Conservation (phyloP, 2,797 vertebrate genomes). For the Crocodylus rhombifer region DNA sequence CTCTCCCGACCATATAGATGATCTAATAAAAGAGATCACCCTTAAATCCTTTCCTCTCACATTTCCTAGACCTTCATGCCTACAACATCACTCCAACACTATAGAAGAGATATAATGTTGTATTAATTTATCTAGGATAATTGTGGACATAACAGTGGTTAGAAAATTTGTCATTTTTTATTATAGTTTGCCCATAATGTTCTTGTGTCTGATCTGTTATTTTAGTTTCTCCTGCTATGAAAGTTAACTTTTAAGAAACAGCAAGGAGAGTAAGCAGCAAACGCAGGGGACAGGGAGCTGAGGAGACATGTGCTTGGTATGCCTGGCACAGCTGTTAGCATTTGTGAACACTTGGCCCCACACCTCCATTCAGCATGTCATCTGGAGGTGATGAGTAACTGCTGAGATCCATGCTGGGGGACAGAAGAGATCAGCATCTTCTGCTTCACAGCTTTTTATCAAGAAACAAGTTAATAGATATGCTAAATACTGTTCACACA, state of each 20-base stretch:
- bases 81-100: background rate
- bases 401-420: constrained; percentile 69
- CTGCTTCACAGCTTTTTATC: constrained; percentile 62
- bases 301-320: constrained; percentile 78
- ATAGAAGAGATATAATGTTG: background rate
- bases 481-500: constrained; percentile 68
- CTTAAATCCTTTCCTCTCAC: too few relatives aligned
- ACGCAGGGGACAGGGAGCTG: constrained; percentile 40
- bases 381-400: constrained; percentile 56
- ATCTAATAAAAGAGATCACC: too few relatives aligned
- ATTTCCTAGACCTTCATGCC: too few relatives aligned
- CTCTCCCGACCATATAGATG: too few relatives aligned
- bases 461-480: constrained; percentile 74
- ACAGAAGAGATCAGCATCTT: constrained; percentile 66
- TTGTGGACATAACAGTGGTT: background rate
- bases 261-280: constrained; percentile 29
- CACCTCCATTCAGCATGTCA: constrained; percentile 49
- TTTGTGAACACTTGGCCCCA: constrained; percentile 56
- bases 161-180: background rate
- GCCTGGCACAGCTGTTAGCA: constrained; percentile 70
- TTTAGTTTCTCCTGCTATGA: constrained; percentile 5
- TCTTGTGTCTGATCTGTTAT: background rate
- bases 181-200: background rate
- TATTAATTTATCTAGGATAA: background rate
- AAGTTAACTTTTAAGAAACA: background rate